A percentile compares a stretch with the other conserved stretches of the same genome.
Evolutionary conservation across 2,113 vertebrate genomes (phyloP).

Genomic region (Paramormyrops kingsleyae): DNA sequence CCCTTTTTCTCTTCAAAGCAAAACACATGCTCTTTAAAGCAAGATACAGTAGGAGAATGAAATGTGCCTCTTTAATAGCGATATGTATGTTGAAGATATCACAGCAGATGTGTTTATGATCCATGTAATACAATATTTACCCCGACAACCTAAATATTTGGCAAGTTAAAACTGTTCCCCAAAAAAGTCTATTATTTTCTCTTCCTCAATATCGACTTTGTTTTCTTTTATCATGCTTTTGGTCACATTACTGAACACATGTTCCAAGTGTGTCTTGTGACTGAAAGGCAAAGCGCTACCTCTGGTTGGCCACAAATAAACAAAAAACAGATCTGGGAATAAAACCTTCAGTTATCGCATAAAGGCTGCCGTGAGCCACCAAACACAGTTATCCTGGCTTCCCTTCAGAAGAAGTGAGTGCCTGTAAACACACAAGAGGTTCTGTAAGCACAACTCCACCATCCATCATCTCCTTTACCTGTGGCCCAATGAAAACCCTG

Average conservation of each 20-base stretch:
- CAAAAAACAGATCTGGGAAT: not conserved
- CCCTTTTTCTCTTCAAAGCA: not conserved
- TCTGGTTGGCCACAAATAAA: not conserved
- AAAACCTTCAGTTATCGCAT: not conserved
- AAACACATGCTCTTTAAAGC: not conserved
- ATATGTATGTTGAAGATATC: not conserved
- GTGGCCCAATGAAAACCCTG: slow-evolving; percentile 83
- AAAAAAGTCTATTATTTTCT: not conserved
- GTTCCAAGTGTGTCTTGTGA: not conserved
- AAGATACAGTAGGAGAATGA: not conserved
- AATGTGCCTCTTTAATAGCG: not conserved
- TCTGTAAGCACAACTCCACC: not conserved
- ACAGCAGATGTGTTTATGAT: not conserved
- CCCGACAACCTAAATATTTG: not conserved
- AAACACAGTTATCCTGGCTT: not conserved
- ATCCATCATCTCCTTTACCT: slow-evolving; percentile 53
- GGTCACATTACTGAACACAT: slow-evolving; percentile 6
- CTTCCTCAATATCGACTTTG: not conserved
- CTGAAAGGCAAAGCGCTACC: not conserved
- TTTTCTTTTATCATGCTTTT: not conserved
- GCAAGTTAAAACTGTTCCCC: not conserved
- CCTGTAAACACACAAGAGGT: not conserved
- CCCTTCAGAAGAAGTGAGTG: not conserved
- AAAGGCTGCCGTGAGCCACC: not conserved
- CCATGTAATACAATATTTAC: not conserved